Evolutionary conservation across 2,797 vertebrate species (phyloP), one percentile per base, ranked within the genome.

Genomic region (Lutjanus argentimaculatus): DNA sequence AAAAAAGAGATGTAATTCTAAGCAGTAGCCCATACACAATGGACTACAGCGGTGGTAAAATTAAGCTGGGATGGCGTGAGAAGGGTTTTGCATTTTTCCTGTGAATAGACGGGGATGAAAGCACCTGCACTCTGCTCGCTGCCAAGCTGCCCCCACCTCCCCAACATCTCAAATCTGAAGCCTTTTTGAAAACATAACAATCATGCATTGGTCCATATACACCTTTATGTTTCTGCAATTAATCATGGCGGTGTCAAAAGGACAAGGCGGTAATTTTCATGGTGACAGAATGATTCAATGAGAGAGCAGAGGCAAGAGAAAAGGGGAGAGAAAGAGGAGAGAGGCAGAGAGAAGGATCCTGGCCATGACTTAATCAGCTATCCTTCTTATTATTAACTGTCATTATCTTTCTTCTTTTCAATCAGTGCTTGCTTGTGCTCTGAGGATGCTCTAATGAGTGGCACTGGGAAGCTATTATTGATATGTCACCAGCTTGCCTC

Each of bases 391-490:
- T 94, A 95, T 93, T 92, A 94, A 92, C 89, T 75, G 79, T 93
- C 90, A 95, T 95, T 95, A 95, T 94, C 91, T 79, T 74, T 72
- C 89, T 86, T 90, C 92, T 93, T 94, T 94, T 94, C 94, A 95
- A 95, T 95, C 94, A 95, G 94, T 9, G 71, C 67, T 84, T 82
- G 89, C 91, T 95, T 95, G 94, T 95, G 90, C 89, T 90, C 76
- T 67, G 85, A 93, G 88, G 81, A 92, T 89, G 92, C 89, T 91
- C 79, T 91, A 89, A 91, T 90, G 90, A 90, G 88, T 85, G 88
- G 89, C 88, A 89, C 90, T 92, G 88, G 86, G 85, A 88, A 86
- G 88, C 88, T 84, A 91, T 93, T 92, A 95, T 91, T 92, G 89
- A 93, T 87, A 86, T 88, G 82, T 89, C 86, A 91, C 66, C 82